Base-by-base conservation (phyloP, 2,797 vertebrate species). In the Schizopygopsis malacanthus region DNA sequence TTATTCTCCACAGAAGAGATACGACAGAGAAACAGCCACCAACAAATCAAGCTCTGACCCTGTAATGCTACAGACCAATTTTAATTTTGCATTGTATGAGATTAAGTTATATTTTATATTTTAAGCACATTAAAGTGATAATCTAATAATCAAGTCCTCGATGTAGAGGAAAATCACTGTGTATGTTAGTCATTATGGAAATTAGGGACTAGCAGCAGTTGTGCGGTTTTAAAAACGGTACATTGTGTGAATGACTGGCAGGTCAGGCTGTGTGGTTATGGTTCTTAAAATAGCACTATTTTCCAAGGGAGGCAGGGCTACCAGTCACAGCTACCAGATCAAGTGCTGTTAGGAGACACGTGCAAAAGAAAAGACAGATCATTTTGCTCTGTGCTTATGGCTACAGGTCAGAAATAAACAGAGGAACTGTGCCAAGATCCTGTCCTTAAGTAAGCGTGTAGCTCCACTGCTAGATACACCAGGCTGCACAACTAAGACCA, bases 301-400 rank as follows among this genome's bases (percentile, higher is more conserved):
- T 87, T 71, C 85, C 80, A 77, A 71, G 54, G 75, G 2, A 37
- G 41, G 18, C 2, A 11, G 11, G 25, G 41, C 22, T 84, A n/a
- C 16, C 63, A 43, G 67, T 78, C 82, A 88, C 12, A 67, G 56
- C 63, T 52, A 81, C 9, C 33, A n/a, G 37, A 69, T 65, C 15
- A 6, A 79, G 70, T 65, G 67, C 70, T 82, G 20, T 54, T 39
- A 81, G 6, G 22, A 72, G 50, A 65, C 83, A 67, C 16, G 11
- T 43, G 67, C 85, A 25, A 78, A 86, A 86, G 82, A 79, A 81
- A 70, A 87, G 71, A 73, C 63, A 54, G 85, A 89, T 79, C 76
- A 89, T 89, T 73, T 81, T 91, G 90, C 92, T 88, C 89, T 86
- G 25, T 15, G 70, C 84, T 28, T 43, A 25, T 92, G 91, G 91